Conservation (phyloP, 2,113 vertebrate genomes). For the Ascaphus truei region DNA sequence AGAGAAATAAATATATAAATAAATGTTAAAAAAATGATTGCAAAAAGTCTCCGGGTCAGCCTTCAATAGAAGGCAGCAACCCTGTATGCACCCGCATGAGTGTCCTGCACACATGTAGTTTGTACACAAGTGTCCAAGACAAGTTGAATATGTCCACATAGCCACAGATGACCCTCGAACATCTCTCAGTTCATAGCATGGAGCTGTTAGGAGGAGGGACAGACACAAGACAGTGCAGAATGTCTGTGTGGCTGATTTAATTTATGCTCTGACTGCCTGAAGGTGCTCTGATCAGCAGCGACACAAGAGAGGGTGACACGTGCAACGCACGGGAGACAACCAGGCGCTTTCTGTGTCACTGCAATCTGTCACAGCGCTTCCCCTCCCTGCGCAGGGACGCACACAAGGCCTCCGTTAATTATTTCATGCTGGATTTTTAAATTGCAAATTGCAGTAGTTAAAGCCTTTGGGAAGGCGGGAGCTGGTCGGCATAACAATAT, state of each 20-base stretch:
- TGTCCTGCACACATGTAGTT: too few relatives aligned
- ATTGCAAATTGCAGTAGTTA: not conserved
- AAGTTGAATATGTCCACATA: too few relatives aligned
- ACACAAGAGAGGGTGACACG: constrained; percentile 25
- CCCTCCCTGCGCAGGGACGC: not conserved
- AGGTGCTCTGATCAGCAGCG: constrained; percentile 37
- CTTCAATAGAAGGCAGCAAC: too few relatives aligned
- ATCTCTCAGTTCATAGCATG: too few relatives aligned
- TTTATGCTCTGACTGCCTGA: constrained; percentile 10
- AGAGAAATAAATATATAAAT: too few relatives aligned
- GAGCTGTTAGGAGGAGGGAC: too few relatives aligned
- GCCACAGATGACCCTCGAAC: too few relatives aligned
- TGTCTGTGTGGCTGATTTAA: not conserved
- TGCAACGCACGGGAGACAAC: constrained; percentile 36
- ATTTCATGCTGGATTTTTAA: not conserved
- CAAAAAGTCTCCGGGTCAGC: too few relatives aligned
- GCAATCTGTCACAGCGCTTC: constrained; percentile 13
- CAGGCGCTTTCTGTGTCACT: constrained; percentile 29
- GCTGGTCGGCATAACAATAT: not conserved
- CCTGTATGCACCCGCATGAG: too few relatives aligned
- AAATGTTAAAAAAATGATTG: too few relatives aligned
- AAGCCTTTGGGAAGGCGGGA: not conserved
- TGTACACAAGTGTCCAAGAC: too few relatives aligned
- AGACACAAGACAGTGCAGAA: not conserved
- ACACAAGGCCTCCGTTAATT: not conserved